A percentile compares a stretch with the other conserved stretches of the same genome.
These are phyloP conservation scores for Drosophila quadrilineata DNA, from an alignment of 1,140 invertebrate species.

Conservation along the genomic window DNA sequence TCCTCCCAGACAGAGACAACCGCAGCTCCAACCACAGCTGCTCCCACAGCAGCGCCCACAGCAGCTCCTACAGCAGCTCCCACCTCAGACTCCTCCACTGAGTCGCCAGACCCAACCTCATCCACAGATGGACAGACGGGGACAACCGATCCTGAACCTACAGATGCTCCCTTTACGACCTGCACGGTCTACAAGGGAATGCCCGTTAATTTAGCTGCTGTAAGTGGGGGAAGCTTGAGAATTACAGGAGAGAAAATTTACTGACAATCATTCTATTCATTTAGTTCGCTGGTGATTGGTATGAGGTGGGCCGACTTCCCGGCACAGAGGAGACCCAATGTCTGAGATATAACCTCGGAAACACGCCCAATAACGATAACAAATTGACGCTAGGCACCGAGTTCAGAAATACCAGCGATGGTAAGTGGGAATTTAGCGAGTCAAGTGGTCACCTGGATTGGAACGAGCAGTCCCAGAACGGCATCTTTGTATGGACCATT, in stretches of 20 bases:
- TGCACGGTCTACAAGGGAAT: background rate
- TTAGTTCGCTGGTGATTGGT: constrained; percentile 19
- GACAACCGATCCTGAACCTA: background rate
- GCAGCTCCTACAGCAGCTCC: background rate
- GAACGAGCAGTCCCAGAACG: constrained; percentile 6
- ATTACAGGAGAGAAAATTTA: background rate
- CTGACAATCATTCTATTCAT: background rate
- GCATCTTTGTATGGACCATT: constrained; percentile 2
- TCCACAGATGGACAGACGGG: background rate
- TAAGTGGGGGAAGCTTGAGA: background rate
- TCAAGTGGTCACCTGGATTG: background rate
- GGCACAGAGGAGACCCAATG: background rate
- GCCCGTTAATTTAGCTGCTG: background rate
- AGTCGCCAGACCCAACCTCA: no score
- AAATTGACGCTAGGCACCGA: background rate
- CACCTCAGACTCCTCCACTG: no score
- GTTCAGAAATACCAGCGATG: background rate
- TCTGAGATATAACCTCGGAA: background rate
- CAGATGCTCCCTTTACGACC: background rate
- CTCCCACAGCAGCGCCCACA: background rate
- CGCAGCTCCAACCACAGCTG: no score
- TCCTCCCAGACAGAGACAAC: background rate
- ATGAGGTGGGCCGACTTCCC: background rate
- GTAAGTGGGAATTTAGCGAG: constrained; percentile 1
- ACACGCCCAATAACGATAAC: background rate